A percentile compares a stretch with the other conserved stretches of the same genome.
These are phyloP conservation scores for Zaprionus taronus DNA, from an alignment of 1,140 invertebrate genomes.

Conservation along the genomic window DNA sequence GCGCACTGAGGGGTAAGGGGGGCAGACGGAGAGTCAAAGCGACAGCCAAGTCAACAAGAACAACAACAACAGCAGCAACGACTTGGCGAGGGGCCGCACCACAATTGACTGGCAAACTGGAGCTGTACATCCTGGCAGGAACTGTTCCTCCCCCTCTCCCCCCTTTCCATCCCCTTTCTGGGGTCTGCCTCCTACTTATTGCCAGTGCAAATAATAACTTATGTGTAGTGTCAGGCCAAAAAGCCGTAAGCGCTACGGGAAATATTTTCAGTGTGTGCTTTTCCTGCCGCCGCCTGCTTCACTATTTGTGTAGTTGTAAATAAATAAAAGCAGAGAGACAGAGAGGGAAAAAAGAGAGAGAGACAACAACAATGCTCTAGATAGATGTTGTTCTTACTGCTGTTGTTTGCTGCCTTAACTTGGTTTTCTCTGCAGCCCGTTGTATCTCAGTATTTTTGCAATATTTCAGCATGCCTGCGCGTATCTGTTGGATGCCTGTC, in stretches of 20 bases:
- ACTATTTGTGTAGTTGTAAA: slow-evolving; percentile 48
- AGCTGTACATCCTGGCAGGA: slow-evolving; percentile 56
- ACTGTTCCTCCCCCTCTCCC: slow-evolving; percentile 10
- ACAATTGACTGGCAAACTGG: slow-evolving; percentile 76
- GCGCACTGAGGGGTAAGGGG: slow-evolving; percentile 5
- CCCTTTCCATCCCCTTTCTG: neutral
- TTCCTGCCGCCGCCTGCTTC: slow-evolving; percentile 46
- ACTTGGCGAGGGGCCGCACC: slow-evolving; percentile 40
- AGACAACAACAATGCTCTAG: slow-evolving; percentile 18
- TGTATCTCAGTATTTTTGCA: slow-evolving; percentile 46
- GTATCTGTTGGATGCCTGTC: slow-evolving; percentile 41
- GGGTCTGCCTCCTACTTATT: slow-evolving; percentile 47
- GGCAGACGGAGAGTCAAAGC: slow-evolving; percentile 9
- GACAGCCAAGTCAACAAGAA: slow-evolving; percentile 50
- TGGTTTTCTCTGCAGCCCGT: slow-evolving; percentile 18
- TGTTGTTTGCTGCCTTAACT: slow-evolving; percentile 18
- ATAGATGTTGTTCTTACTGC: slow-evolving; percentile 18
- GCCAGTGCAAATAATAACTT: slow-evolving; percentile 77
- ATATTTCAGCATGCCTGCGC: slow-evolving; percentile 45
- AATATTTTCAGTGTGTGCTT: slow-evolving; percentile 61
- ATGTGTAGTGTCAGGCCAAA: slow-evolving; percentile 72
- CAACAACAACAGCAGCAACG: slow-evolving; percentile 9
- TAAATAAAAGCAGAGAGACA: slow-evolving; percentile 7
- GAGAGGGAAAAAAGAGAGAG: no score
- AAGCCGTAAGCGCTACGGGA: slow-evolving; percentile 64